phyloP scores from a whole-genome alignment of 2,113 vertebrate genomes.

The Scartelaos histophorus region DNA sequence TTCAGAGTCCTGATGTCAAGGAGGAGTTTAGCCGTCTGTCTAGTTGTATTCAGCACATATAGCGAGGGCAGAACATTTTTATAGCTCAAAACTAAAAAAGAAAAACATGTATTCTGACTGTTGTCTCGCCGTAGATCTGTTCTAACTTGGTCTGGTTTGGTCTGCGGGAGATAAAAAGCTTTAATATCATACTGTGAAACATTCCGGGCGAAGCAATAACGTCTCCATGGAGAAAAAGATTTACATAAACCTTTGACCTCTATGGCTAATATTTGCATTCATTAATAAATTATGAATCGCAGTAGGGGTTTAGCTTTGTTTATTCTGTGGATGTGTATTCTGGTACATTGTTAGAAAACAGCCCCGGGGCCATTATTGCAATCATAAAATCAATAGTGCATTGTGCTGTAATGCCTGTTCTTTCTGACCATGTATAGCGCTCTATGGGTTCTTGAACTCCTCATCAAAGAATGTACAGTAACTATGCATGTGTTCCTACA shows the following conservation, averaged over 20 bases:
- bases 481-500: neutral
- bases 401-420: slow-evolving; percentile 14
- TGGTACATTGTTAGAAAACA: slow-evolving; percentile 37
- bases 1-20: too few relatives aligned
- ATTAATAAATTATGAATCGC: slow-evolving; percentile 1
- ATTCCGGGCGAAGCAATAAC: too few relatives aligned
- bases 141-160: too few relatives aligned
- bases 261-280: slow-evolving; percentile 7
- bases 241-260: slow-evolving; percentile 27
- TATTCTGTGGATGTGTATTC: neutral
- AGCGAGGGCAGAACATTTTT: too few relatives aligned
- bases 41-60: too few relatives aligned
- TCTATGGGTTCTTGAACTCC: neutral
- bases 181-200: too few relatives aligned
- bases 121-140: too few relatives aligned
- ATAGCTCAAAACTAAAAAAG: too few relatives aligned
- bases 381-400: slow-evolving; percentile 42
- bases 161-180: too few relatives aligned
- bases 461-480: neutral
- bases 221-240: too few relatives aligned
- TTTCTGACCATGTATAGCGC: neutral
- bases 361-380: slow-evolving; percentile 29
- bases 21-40: too few relatives aligned
- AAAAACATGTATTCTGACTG: too few relatives aligned
- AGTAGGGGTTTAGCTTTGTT: neutral